Percentiles rank a stretch among this genome's conserved stretches.
Evolutionary conservation across 2,113 vertebrate species (phyloP).

Genomic region (Copsychus sechellarum): DNA sequence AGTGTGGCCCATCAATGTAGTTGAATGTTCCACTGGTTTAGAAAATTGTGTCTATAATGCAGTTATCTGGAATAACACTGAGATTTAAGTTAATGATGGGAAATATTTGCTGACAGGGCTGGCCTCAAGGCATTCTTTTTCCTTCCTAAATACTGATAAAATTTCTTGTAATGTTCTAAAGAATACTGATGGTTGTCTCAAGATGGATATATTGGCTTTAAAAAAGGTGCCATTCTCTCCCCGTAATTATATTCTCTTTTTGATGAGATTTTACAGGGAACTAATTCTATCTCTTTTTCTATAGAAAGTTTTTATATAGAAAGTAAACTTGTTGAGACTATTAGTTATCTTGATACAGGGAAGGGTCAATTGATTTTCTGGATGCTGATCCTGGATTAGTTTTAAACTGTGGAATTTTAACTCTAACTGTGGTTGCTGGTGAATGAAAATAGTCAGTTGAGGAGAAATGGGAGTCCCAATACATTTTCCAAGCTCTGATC

Average conservation of each 20-base stretch:
- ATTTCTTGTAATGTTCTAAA: not conserved
- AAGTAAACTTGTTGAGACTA: not conserved
- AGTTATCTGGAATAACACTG: slow-evolving; percentile 27
- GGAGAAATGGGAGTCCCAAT: not conserved
- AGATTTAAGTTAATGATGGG: slow-evolving; percentile 12
- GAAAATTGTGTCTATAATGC: not conserved
- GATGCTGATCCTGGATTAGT: not conserved
- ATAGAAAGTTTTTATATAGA: not conserved
- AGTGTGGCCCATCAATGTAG: not conserved
- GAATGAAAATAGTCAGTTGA: not conserved
- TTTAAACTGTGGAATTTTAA: not conserved
- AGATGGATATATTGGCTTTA: not conserved
- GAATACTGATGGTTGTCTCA: slow-evolving; percentile 2
- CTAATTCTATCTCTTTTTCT: not conserved
- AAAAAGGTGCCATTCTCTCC: not conserved
- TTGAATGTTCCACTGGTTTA: not conserved
- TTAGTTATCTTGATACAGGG: not conserved
- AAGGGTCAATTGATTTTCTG: not conserved
- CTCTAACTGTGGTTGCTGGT: not conserved
- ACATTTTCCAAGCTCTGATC: not conserved
- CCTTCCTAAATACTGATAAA: slow-evolving; percentile 16
- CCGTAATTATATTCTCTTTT: not conserved
- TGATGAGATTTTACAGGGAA: not conserved
- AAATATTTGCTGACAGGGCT: slow-evolving; percentile 33
- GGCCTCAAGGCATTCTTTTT: not conserved